Evolutionary conservation across 2,113 vertebrate species (phyloP).

Genomic region (Mobula birostris): DNA sequence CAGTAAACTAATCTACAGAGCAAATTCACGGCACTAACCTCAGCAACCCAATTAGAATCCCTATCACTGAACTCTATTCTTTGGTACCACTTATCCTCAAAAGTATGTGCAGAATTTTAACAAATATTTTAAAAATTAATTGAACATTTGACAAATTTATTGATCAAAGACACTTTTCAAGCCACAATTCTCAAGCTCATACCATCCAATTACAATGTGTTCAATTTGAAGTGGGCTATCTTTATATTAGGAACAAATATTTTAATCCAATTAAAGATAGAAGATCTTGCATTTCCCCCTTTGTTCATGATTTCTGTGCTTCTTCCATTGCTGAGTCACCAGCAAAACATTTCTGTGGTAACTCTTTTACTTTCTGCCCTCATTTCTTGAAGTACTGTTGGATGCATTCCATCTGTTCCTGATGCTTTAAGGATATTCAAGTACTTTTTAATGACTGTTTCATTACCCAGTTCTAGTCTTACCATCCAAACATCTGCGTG

Average conservation of each 20-base stretch:
- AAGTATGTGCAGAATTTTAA: not conserved
- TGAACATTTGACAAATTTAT: not conserved
- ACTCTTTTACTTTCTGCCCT: not conserved
- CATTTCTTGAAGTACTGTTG: not conserved
- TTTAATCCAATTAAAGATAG: not conserved
- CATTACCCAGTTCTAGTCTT: not conserved
- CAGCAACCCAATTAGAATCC: too few relatives aligned
- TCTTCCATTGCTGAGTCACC: not conserved
- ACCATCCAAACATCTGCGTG: not conserved
- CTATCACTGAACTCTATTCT: not conserved
- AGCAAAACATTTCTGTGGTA: not conserved
- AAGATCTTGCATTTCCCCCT: not conserved
- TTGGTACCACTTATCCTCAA: not conserved
- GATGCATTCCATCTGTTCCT: conserved; percentile 23
- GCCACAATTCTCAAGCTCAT: not conserved
- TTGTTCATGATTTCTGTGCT: not conserved
- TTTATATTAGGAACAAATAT: not conserved
- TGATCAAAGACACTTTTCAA: not conserved
- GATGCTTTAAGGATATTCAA: conserved; percentile 18
- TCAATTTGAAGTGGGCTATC: not conserved
- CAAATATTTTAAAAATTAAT: not conserved
- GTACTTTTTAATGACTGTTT: conserved; percentile 22
- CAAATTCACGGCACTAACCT: not conserved
- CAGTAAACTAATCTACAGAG: not conserved
- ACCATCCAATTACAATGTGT: not conserved